Evolutionary conservation across 1,140 invertebrate species (phyloP).

Genomic region (Pachypeltis micranthus): DNA sequence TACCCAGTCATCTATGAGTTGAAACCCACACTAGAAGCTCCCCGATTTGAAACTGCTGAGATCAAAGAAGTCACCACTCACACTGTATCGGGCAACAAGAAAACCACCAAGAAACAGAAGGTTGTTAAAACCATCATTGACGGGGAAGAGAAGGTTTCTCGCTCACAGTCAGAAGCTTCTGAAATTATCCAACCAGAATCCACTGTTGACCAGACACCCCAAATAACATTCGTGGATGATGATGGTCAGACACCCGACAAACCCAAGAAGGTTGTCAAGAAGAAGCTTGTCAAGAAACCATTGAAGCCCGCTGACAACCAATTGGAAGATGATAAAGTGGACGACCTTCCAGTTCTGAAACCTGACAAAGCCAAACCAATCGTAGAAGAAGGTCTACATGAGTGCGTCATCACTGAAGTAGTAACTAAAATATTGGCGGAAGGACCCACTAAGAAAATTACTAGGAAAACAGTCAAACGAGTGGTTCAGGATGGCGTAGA

Average conservation of each 20-base stretch:
- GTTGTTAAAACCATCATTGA: too few relatives aligned
- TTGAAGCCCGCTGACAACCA: not conserved
- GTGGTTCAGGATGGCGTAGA: not conserved
- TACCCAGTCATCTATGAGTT: not conserved
- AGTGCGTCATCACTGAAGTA: not conserved
- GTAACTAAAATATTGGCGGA: not conserved
- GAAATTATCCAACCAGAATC: too few relatives aligned
- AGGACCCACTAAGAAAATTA: not conserved
- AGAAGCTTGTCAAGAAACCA: too few relatives aligned
- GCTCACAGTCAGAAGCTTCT: too few relatives aligned
- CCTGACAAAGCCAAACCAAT: not conserved
- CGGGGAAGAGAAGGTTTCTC: too few relatives aligned
- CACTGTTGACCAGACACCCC: too few relatives aligned
- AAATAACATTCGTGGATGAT: too few relatives aligned
- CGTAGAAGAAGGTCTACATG: too few relatives aligned
- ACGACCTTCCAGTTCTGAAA: too few relatives aligned
- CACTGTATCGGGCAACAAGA: constrained; percentile 19
- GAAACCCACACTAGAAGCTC: not conserved
- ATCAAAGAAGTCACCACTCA: constrained; percentile 25
- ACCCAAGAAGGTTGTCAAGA: too few relatives aligned
- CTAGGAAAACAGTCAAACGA: not conserved
- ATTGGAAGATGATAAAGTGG: too few relatives aligned
- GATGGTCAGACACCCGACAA: too few relatives aligned
- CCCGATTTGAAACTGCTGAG: not conserved
- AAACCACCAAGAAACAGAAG: constrained; percentile 29